Percentiles rank a stretch among this genome's conserved stretches.
These are phyloP conservation scores for Nannospalax galili DNA, from an alignment of 2,113 vertebrate species.

Conservation along the genomic window DNA sequence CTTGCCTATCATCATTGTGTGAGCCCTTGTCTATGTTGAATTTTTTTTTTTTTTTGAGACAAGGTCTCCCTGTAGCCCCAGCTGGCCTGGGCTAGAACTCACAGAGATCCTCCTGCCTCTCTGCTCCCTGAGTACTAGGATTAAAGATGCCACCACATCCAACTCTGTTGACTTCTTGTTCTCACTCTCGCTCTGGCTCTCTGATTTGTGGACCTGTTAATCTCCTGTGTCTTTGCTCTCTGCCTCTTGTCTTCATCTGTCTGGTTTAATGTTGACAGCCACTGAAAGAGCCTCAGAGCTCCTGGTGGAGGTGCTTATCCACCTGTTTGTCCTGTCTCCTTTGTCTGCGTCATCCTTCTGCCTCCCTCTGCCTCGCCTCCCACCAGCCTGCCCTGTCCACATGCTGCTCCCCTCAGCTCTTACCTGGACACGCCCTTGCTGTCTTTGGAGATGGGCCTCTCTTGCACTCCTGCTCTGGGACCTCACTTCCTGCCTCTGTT, in stretches of 20 bases:
- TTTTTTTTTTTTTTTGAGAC: neutral
- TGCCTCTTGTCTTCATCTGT: neutral
- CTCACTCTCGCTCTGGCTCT: neutral
- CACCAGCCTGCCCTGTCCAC: neutral
- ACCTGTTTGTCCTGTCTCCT: neutral
- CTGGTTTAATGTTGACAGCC: neutral
- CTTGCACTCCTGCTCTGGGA: neutral
- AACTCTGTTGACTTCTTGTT: neutral
- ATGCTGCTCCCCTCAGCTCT: neutral
- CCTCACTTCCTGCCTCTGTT: constrained; percentile 67
- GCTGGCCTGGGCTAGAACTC: too few species aligned
- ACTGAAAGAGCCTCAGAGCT: neutral
- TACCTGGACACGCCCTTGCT: neutral
- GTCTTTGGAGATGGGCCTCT: neutral
- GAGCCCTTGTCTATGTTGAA: neutral
- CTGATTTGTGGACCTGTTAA: neutral
- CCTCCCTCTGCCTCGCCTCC: neutral
- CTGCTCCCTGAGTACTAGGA: too few species aligned
- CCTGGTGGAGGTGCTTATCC: neutral
- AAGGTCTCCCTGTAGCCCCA: too few species aligned
- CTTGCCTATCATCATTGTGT: neutral
- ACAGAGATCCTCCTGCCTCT: too few species aligned
- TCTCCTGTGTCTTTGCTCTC: neutral
- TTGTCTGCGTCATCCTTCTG: neutral
- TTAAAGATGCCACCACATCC: too few species aligned